A percentile compares a stretch with the other conserved stretches of the same genome.
Evolutionary conservation across 2,113 vertebrate genomes (phyloP).

Genomic region (Lagenorhynchus albirostris): DNA sequence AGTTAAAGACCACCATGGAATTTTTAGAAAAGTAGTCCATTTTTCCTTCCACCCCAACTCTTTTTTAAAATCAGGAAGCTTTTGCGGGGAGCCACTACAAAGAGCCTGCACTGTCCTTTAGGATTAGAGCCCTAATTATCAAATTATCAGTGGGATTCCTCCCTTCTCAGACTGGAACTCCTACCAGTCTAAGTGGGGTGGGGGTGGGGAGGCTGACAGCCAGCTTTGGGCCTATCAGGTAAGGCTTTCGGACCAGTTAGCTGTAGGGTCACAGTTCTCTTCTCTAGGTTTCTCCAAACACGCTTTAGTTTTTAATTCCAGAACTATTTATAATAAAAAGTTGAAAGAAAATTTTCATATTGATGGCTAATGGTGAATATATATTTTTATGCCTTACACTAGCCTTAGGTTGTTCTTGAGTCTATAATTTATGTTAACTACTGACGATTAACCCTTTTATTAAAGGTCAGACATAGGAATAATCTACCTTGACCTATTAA

Average conservation of each 20-base stretch:
- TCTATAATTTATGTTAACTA: not conserved
- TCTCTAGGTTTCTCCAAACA: constrained; percentile 6
- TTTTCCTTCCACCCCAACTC: not conserved
- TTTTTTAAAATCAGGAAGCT: not conserved
- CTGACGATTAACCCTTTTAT: not conserved
- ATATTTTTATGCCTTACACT: not conserved
- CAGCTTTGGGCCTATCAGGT: not conserved
- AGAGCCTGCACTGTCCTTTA: not conserved
- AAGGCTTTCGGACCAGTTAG: not conserved
- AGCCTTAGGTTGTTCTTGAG: not conserved
- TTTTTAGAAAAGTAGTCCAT: not conserved
- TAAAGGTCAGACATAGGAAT: not conserved
- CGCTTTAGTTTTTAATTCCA: not conserved
- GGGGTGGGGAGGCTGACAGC: not conserved
- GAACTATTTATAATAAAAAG: not conserved
- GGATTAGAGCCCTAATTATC: not conserved
- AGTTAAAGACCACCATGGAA: not conserved
- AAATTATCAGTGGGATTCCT: not conserved
- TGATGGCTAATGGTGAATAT: not conserved
- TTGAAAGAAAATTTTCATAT: not conserved
- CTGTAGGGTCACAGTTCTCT: not conserved
- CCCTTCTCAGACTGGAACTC: not conserved
- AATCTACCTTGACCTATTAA: not conserved
- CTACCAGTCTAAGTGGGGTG: not conserved
- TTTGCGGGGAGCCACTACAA: not conserved